These are phyloP conservation scores for Temnothorax rugatulus DNA, from an alignment of 2,888 invertebrate genomes.

Conservation along the genomic window DNA sequence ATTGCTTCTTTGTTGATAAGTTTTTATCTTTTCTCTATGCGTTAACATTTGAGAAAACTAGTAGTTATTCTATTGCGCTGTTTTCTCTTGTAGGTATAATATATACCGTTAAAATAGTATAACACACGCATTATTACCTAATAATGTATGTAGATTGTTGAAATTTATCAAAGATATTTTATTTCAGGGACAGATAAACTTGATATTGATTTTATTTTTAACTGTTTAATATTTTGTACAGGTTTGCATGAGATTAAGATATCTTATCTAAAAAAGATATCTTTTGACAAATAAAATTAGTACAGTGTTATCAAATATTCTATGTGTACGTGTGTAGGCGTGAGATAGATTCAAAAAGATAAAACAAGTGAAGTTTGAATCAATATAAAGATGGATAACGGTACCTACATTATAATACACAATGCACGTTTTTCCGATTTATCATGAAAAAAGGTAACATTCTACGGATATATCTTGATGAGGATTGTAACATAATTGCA, in stretches of 20 bases:
- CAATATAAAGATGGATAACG: not conserved
- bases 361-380: not conserved
- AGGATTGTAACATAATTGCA: not conserved
- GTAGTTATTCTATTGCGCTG: not conserved
- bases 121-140: not conserved
- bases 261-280: not conserved
- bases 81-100: too few species aligned
- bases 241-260: not conserved
- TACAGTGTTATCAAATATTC: not conserved
- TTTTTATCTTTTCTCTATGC: not conserved
- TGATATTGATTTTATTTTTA: not conserved
- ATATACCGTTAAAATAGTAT: not conserved
- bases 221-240: not conserved
- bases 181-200: not conserved
- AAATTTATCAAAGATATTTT: not conserved
- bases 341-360: not conserved
- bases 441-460: not conserved
- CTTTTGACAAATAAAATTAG: constrained; percentile 7
- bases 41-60: not conserved
- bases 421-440: not conserved
- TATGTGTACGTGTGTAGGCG: not conserved
- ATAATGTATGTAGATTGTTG: not conserved
- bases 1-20: not conserved
- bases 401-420: not conserved
- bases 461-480: not conserved